Evolutionary conservation across 1,140 invertebrate genomes (phyloP), one percentile per base, ranked within the genome.

Genomic region (Formica selysi): DNA sequence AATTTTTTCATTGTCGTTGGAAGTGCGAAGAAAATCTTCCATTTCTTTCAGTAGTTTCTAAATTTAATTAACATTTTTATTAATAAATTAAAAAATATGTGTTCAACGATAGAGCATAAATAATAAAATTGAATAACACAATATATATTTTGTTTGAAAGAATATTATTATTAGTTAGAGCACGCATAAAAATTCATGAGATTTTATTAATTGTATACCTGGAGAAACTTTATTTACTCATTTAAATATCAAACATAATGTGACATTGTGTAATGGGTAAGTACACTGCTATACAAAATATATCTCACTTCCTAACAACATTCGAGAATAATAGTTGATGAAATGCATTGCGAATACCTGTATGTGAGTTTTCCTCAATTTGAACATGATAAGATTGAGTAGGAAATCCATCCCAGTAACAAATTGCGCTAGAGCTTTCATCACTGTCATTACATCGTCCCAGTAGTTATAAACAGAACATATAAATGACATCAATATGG

Each of bases 41-140:
- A 92, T 67, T 41, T 87, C 76, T 8, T 19, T 16, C n/a, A 90
- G 10, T 6, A n/a, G 8, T 19, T n/a, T 38, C 59, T 78, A 78
- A 74, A 57, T 73, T 51, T 54, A 74, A 57, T 74, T 74, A 57
- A 74, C 36, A 36, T 2, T 4, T 57, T 74, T 74, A 74, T n/a
- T 57, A 59, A 57, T 16, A 74, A 74, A 11, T 6, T 57, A 11
- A 26, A 32, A 54, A 32, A 16, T 74, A 57, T 57, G 1, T 57
- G 0, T 57, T 57, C 1, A 36, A 54, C 1, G 6, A n/a, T 73
- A 44, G 8, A 10, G 5, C 8, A 8, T 48, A 26, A 70, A 10
- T 70, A 7, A 67, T 11, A 67, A 67, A 32, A 8, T 22, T 13
- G 22, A 68, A 26, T 7, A 29, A 70, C 16, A 70, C 6, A 48